Percentiles rank a stretch among this genome's conserved stretches.
Evolutionary conservation across 1,140 invertebrate species (phyloP).

Genomic region (Drosophila ercepeae): DNA sequence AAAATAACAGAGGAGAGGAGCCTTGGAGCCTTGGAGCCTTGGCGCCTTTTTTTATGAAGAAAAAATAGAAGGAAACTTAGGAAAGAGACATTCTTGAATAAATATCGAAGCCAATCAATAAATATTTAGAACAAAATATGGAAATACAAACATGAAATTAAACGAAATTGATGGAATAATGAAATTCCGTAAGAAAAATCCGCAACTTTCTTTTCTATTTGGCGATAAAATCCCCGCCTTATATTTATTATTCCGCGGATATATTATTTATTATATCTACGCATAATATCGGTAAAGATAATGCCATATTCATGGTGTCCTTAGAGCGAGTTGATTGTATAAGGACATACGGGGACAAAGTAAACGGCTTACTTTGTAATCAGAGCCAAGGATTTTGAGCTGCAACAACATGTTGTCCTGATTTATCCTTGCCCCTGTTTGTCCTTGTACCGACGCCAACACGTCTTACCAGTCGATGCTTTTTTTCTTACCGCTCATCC

Average conservation of each 20-base stretch:
- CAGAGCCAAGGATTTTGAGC: conserved; percentile 54
- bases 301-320: conserved; percentile 1
- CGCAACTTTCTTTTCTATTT: too few relatives aligned
- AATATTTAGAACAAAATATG: not conserved
- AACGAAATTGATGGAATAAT: too few relatives aligned
- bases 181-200: too few relatives aligned
- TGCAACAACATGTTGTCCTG: conserved; percentile 40
- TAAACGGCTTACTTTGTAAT: conserved; percentile 77
- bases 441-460: not conserved
- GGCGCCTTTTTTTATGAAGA: not conserved
- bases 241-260: not conserved
- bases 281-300: not conserved
- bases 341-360: conserved; percentile 53
- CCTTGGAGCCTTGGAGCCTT: too few relatives aligned
- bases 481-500: conserved; percentile 1
- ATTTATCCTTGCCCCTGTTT: not conserved
- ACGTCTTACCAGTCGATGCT: conserved; percentile 20
- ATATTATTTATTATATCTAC: not conserved
- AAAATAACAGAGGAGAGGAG: too few relatives aligned
- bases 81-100: too few relatives aligned
- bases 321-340: conserved; percentile 56
- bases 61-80: not conserved
- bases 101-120: not conserved
- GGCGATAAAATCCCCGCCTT: not conserved
- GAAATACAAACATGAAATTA: too few relatives aligned